phyloP scores from a whole-genome alignment of 2,113 vertebrate species.

The Cryptoleucopteryx plumbea region DNA sequence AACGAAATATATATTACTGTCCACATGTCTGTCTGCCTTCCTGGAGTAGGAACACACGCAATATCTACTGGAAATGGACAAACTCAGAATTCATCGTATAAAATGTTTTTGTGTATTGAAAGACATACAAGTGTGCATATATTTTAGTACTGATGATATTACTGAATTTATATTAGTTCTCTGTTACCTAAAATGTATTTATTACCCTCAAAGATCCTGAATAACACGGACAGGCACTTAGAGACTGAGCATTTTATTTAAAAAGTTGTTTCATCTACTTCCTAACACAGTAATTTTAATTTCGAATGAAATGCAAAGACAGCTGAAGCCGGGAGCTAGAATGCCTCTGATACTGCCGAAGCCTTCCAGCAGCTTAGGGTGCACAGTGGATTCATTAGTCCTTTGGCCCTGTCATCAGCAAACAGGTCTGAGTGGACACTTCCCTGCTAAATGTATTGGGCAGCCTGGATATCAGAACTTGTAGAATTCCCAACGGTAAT shows the following conservation, averaged over 20 bases:
- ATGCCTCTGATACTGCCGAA: not conserved
- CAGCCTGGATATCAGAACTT: not conserved
- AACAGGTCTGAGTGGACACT: not conserved
- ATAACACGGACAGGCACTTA: not conserved
- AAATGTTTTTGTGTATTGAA: not conserved
- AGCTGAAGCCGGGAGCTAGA: not conserved
- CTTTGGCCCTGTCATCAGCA: not conserved
- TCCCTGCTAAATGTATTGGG: not conserved
- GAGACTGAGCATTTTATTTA: not conserved
- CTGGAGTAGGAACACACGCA: not conserved
- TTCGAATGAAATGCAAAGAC: not conserved
- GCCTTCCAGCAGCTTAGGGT: not conserved
- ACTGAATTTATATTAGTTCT: not conserved
- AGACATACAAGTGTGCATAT: not conserved
- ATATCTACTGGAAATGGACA: not conserved
- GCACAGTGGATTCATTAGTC: not conserved
- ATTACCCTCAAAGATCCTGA: not conserved
- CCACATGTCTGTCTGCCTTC: conserved; percentile 36
- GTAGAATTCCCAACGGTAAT: not conserved
- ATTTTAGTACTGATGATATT: not conserved
- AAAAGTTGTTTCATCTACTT: not conserved
- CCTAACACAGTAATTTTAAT: not conserved
- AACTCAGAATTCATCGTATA: not conserved
- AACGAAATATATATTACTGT: conserved; percentile 41
- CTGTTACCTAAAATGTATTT: not conserved